Evolutionary conservation across 2,113 vertebrate species (phyloP), one percentile per base, ranked within the genome.

Genomic region (Noctilio leporinus): DNA sequence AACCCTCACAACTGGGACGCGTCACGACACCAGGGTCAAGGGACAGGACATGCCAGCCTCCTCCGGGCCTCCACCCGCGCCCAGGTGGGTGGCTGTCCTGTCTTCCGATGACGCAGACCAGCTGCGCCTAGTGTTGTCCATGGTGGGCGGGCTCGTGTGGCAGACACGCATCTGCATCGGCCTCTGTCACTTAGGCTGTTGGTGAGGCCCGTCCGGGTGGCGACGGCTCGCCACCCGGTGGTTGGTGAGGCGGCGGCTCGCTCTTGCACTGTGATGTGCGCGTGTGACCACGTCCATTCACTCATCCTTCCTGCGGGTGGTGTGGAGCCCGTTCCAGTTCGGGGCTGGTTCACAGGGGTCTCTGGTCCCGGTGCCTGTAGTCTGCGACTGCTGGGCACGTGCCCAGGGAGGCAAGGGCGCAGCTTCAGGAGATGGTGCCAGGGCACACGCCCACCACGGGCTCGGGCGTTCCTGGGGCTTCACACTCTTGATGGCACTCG

Each of bases 81-180:
- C 45, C 15, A 4, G 5, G 45, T 30, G 2, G 5, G 24, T 9
- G 1, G 20, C 49, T 12, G 33, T 16, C 12, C 26, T 6, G 38
- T 16, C 70, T 28, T 43, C 45, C 5, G 4, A 9, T 8, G 0
- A 0, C 8, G 0, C 0, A 5, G 78, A 22, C 35, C 2, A 2
- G 38, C 0, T 5, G 7, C 7, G 30, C 75, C 88, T 9, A 22
- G 4, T 0, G 43, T 47, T 0, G 15, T 20, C 33, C 0, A 0
- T 3, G 47, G 26, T 0, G 17, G 28, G 57, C 4, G 0, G 64
- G 73, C 35, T 2, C 33, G 4, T 16, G 2, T 2, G 0, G 0
- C 0, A 40, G 2, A 0, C 2, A 3, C n/a, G 11, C 40, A 2
- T 2, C 4, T 1, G 33, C 1, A 6, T 33, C 0, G 6, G 35